Percentiles rank a stretch among this genome's conserved stretches.
These are phyloP conservation scores for Thera obeliscata DNA, from an alignment of 2,888 invertebrate species.

Conservation along the genomic window DNA sequence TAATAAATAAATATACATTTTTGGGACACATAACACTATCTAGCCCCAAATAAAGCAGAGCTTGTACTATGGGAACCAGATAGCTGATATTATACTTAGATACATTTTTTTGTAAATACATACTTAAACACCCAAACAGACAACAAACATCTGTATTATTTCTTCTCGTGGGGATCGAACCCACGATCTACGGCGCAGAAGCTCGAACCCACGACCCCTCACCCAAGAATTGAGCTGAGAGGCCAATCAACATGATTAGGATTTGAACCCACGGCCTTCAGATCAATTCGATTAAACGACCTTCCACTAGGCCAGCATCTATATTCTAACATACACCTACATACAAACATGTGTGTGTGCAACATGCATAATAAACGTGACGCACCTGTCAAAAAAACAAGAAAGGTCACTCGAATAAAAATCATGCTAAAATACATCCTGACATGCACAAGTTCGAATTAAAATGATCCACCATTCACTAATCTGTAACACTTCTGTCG, in stretches of 20 bases:
- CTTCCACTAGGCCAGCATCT: neutral
- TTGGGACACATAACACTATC: too few relatives aligned
- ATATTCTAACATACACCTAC: neutral
- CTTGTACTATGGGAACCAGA: too few relatives aligned
- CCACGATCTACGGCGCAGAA: too few relatives aligned
- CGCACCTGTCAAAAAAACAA: conserved; percentile 6
- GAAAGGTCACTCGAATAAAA: conserved; percentile 20
- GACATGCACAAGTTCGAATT: conserved; percentile 18
- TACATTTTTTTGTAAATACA: too few relatives aligned
- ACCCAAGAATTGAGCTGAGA: too few relatives aligned
- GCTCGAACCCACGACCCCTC: too few relatives aligned
- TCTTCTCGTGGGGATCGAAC: too few relatives aligned
- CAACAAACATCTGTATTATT: too few relatives aligned
- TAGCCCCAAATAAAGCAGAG: too few relatives aligned
- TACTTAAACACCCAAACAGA: too few relatives aligned
- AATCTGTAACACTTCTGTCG: conserved; percentile 15
- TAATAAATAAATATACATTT: too few relatives aligned
- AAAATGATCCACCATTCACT: conserved; percentile 14
- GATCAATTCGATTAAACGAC: neutral
- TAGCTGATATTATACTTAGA: too few relatives aligned
- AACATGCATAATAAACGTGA: conserved; percentile 12
- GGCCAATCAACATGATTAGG: neutral
- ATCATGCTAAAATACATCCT: conserved; percentile 18
- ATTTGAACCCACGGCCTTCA: neutral
- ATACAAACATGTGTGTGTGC: neutral